These are phyloP conservation scores for Epicauta chinensis DNA, from an alignment of 1,140 invertebrate species.

Conservation along the genomic window DNA sequence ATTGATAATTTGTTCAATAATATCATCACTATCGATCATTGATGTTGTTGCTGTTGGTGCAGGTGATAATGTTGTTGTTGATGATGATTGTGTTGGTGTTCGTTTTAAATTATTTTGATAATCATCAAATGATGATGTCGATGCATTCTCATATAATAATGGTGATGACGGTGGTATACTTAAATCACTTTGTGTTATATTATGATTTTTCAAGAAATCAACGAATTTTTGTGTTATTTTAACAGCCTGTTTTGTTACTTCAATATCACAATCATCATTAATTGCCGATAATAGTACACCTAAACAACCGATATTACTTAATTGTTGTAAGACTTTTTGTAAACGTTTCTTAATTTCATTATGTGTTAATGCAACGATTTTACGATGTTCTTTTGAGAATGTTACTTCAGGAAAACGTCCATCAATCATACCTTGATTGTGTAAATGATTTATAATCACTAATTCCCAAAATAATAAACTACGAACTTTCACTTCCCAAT, in stretches of 20 bases:
- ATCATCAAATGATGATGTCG: no score
- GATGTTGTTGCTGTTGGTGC: background rate
- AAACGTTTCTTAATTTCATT: constrained; percentile 59
- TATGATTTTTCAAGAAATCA: constrained; percentile 52
- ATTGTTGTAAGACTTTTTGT: constrained; percentile 52
- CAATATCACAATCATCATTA: constrained; percentile 62
- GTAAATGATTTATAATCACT: constrained; percentile 57
- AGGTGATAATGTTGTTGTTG: background rate
- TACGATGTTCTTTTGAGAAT: constrained; percentile 68
- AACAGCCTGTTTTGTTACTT: constrained; percentile 57
- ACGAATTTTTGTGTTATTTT: constrained; percentile 52
- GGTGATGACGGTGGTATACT: background rate
- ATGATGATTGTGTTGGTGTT: constrained; percentile 7
- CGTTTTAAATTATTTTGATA: no score
- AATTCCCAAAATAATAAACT: constrained; percentile 64
- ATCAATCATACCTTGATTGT: constrained; percentile 72
- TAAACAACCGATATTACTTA: constrained; percentile 59
- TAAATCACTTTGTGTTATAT: constrained; percentile 36
- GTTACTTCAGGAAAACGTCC: constrained; percentile 67
- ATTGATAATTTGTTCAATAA: constrained; percentile 51
- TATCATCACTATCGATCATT: constrained; percentile 23
- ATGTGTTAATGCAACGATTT: constrained; percentile 65
- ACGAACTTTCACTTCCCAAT: constrained; percentile 71
- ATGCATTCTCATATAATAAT: background rate
- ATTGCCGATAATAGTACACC: constrained; percentile 58